Evolutionary conservation across 2,113 vertebrate species (phyloP).

Genomic region (Podilymbus podiceps): DNA sequence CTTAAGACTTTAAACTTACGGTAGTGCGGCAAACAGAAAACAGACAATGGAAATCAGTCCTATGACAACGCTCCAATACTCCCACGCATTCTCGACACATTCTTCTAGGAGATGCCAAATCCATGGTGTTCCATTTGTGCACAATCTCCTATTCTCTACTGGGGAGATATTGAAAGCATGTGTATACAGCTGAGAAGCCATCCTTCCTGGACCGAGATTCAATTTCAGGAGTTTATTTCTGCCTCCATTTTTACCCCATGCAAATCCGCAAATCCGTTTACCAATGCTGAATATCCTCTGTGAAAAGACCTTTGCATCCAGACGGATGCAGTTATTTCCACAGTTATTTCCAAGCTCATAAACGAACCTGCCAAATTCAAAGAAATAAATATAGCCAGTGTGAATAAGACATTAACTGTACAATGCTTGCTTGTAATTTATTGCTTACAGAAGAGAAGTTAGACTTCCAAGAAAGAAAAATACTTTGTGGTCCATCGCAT

Average conservation of each 20-base stretch:
- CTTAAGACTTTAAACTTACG: constrained; percentile 68
- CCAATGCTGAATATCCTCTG: not conserved
- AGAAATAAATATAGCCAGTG: not conserved
- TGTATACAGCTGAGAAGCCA: constrained; percentile 12
- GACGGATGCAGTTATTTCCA: not conserved
- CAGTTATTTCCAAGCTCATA: not conserved
- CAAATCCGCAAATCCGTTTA: constrained; percentile 34
- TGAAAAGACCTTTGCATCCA: not conserved
- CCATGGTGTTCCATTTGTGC: constrained; percentile 72
- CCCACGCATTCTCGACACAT: constrained; percentile 72
- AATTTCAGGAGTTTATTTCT: not conserved
- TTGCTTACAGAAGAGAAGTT: not conserved
- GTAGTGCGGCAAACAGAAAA: constrained; percentile 77
- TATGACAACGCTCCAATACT: constrained; percentile 70
- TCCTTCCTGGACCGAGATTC: not conserved
- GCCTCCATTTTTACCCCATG: not conserved
- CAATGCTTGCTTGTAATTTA: not conserved
- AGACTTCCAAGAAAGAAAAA: not conserved
- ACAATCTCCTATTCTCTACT: constrained; percentile 28
- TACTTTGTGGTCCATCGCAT: not conserved
- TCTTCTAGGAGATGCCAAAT: constrained; percentile 74
- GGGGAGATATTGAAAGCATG: constrained; percentile 41
- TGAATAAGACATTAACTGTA: not conserved
- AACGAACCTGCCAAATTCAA: constrained; percentile 14
- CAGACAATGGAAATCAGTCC: constrained; percentile 77